Conservation (phyloP, 2,797 vertebrate species). For the Sebastiscus albofasciatus region DNA sequence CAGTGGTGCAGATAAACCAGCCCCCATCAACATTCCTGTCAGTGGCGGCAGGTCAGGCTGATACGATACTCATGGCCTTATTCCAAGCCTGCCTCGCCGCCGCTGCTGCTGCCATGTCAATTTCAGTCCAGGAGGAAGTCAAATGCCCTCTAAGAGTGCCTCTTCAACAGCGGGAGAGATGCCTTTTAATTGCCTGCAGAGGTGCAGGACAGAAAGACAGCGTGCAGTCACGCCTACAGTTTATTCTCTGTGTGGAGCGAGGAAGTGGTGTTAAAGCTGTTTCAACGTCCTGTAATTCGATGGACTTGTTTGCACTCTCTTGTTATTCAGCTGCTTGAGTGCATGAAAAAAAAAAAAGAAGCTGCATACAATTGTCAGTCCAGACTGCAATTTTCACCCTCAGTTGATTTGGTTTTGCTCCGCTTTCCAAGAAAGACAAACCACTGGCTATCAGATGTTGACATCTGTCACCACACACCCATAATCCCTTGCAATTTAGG, state of each 20-base stretch:
- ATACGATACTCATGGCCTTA: slow-evolving; percentile 61
- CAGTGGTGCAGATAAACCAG: slow-evolving; percentile 63
- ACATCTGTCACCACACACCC: slow-evolving; percentile 11
- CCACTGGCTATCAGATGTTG: neutral
- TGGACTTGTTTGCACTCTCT: slow-evolving; percentile 1
- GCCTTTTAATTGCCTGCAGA: slow-evolving; percentile 53
- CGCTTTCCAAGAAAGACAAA: slow-evolving; percentile 3
- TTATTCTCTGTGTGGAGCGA: slow-evolving; percentile 23
- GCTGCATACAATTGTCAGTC: neutral
- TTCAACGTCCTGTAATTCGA: slow-evolving; percentile 2
- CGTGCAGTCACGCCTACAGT: neutral
- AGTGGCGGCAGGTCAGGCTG: slow-evolving; percentile 57
- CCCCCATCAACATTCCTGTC: slow-evolving; percentile 73
- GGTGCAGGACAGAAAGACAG: slow-evolving; percentile 17
- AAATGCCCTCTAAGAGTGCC: slow-evolving; percentile 54
- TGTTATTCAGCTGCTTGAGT: slow-evolving; percentile 18
- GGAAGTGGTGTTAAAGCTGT: neutral
- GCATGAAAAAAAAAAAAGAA: neutral
- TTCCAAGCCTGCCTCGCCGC: slow-evolving; percentile 53
- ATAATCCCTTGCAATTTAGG: slow-evolving; percentile 5
- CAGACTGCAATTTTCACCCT: neutral
- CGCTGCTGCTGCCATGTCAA: slow-evolving; percentile 23
- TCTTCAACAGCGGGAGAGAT: slow-evolving; percentile 35
- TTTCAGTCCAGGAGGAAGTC: slow-evolving; percentile 50
- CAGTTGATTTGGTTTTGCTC: neutral